Conservation (phyloP, 2,888 invertebrate genomes). For the Oscheius sp. region DNA sequence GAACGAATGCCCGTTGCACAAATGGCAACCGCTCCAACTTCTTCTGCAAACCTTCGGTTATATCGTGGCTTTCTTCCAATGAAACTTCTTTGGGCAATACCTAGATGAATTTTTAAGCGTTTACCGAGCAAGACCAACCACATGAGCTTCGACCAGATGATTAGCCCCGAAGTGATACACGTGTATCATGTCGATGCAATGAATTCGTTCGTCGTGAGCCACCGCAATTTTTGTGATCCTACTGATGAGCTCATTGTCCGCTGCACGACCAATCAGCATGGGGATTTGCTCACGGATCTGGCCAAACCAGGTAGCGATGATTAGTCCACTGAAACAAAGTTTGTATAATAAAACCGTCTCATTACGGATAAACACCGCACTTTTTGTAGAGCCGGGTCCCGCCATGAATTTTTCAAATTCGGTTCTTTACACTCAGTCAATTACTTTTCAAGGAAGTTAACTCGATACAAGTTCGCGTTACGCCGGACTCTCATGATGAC, state of each 20-base stretch:
- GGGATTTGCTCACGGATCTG: constrained; percentile 62
- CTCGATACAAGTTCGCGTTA: too few relatives aligned
- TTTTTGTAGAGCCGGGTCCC: too few relatives aligned
- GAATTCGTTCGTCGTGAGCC: constrained; percentile 61
- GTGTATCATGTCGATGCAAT: constrained; percentile 74
- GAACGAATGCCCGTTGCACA: constrained; percentile 67
- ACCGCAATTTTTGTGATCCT: constrained; percentile 61
- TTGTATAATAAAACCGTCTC: background rate
- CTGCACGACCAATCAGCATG: constrained; percentile 57
- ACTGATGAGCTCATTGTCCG: constrained; percentile 57
- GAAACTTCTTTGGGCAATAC: constrained; percentile 74
- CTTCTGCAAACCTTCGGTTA: constrained; percentile 70
- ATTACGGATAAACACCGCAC: too few relatives aligned
- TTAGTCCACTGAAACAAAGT: constrained; percentile 44
- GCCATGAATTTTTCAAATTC: too few relatives aligned
- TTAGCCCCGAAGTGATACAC: constrained; percentile 76
- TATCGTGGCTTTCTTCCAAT: constrained; percentile 75
- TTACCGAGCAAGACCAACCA: constrained; percentile 63
- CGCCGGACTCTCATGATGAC: too few relatives aligned
- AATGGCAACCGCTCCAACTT: constrained; percentile 74
- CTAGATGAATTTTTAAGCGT: constrained; percentile 12
- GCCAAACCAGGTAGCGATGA: constrained; percentile 60
- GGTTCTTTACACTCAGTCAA: too few relatives aligned
- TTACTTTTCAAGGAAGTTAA: too few relatives aligned
- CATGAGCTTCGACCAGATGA: constrained; percentile 73